These are phyloP conservation scores for Aspidoscelis tigris DNA, from an alignment of 2,113 vertebrate species.

Conservation along the genomic window DNA sequence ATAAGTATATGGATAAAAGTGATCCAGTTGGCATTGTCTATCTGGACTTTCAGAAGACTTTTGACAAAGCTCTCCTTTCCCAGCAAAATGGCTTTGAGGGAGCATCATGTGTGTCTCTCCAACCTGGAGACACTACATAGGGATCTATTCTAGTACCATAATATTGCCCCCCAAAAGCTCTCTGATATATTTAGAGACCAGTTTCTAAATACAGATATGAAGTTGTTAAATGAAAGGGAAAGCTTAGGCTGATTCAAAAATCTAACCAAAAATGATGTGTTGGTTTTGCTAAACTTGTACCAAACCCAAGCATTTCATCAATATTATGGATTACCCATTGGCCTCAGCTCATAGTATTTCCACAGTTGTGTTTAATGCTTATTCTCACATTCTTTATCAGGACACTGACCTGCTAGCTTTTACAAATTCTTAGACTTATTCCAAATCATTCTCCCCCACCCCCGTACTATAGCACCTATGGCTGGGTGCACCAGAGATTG, in stretches of 20 bases:
- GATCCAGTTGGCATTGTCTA: too few species aligned
- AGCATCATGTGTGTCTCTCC: too few species aligned
- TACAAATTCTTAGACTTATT: slow-evolving; percentile 42
- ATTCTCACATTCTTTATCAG: slow-evolving; percentile 46
- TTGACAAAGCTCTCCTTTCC: too few species aligned
- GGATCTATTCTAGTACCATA: neutral
- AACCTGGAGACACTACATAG: too few species aligned
- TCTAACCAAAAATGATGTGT: slow-evolving; percentile 40
- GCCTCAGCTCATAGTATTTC: slow-evolving; percentile 32
- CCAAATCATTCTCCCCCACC: slow-evolving; percentile 59
- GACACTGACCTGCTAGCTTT: slow-evolving; percentile 61
- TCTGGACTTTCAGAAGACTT: too few species aligned
- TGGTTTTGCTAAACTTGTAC: slow-evolving; percentile 32
- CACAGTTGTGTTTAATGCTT: slow-evolving; percentile 51
- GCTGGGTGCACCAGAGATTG: slow-evolving; percentile 55
- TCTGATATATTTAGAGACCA: slow-evolving; percentile 9
- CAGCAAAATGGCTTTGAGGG: too few species aligned
- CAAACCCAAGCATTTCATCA: slow-evolving; percentile 47
- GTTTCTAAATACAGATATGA: slow-evolving; percentile 26
- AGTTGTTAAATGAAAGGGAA: slow-evolving; percentile 11
- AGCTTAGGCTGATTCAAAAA: neutral
- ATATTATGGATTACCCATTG: slow-evolving; percentile 51
- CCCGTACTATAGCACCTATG: slow-evolving; percentile 53
- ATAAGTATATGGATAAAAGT: too few species aligned
- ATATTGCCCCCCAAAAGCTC: neutral